phyloP scores from a whole-genome alignment of 2,113 vertebrate genomes.

The Ictalurus punctatus region DNA sequence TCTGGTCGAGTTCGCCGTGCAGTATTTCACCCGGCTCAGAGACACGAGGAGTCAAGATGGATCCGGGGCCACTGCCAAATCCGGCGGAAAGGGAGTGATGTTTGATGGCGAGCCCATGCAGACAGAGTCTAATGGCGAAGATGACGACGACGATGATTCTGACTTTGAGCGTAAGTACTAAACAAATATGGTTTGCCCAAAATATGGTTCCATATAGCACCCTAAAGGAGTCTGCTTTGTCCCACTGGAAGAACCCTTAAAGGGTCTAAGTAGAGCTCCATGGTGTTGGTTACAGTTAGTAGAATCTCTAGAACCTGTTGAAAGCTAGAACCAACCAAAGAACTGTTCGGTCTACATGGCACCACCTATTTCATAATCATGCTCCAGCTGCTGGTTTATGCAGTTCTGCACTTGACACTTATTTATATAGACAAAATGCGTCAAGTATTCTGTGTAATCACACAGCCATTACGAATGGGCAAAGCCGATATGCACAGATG shows the following conservation, averaged over 20 bases:
- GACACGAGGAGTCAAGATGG: conserved; percentile 81
- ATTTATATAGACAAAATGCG: background rate
- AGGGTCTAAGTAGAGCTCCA: background rate
- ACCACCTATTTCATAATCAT: background rate
- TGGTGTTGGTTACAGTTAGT: background rate
- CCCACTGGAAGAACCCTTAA: background rate
- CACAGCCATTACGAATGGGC: background rate
- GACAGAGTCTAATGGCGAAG: conserved; percentile 85
- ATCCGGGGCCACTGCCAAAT: conserved; percentile 62
- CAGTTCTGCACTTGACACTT: background rate
- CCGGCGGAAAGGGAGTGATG: conserved; percentile 72
- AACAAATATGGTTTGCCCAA: background rate
- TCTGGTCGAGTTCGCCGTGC: conserved; percentile 92
- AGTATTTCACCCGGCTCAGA: conserved; percentile 89
- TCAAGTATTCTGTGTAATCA: conserved; percentile 17
- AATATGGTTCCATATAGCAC: background rate
- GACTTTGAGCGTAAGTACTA: conserved; percentile 88
- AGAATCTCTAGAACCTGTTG: background rate
- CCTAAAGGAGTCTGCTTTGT: background rate
- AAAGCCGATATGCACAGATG: conserved; percentile 32
- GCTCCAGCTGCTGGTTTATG: background rate
- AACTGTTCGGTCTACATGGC: background rate
- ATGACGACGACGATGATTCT: conserved; percentile 81
- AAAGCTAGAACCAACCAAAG: background rate
- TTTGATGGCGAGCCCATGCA: conserved; percentile 83